These are phyloP conservation scores for Euwallacea fornicatus DNA, from an alignment of 1,140 invertebrate genomes.

Conservation along the genomic window DNA sequence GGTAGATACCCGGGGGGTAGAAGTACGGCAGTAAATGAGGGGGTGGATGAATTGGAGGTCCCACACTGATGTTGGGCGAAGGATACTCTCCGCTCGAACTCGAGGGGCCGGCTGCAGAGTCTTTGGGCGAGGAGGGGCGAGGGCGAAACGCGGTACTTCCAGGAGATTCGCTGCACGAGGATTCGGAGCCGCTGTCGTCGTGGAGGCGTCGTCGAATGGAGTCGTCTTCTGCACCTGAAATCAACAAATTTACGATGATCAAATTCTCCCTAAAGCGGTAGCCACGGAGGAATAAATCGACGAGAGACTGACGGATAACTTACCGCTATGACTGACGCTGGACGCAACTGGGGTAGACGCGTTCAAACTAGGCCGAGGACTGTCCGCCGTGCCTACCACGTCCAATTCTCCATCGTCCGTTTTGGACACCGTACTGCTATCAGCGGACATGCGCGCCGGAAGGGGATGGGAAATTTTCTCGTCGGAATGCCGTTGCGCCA, in stretches of 20 bases:
- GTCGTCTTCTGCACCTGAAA: constrained; percentile 50
- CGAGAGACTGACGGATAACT: constrained; percentile 8
- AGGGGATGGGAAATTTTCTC: constrained; percentile 55
- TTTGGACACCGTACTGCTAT: constrained; percentile 57
- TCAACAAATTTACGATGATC: neutral
- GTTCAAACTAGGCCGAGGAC: constrained; percentile 62
- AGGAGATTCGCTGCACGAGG: constrained; percentile 64
- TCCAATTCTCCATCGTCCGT: constrained; percentile 85
- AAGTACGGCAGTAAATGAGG: constrained; percentile 82
- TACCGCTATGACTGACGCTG: constrained; percentile 50
- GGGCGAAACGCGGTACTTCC: constrained; percentile 63
- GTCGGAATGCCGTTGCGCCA: constrained; percentile 66
- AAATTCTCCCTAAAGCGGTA: neutral
- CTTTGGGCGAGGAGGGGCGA: constrained; percentile 58
- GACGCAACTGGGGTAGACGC: constrained; percentile 46
- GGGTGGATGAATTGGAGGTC: constrained; percentile 83
- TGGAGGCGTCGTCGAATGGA: constrained; percentile 60
- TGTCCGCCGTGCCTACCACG: constrained; percentile 80
- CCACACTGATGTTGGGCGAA: constrained; percentile 82
- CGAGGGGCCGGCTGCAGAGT: constrained; percentile 56
- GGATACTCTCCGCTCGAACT: constrained; percentile 66
- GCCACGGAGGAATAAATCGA: neutral
- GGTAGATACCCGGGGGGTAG: constrained; percentile 84
- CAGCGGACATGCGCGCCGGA: constrained; percentile 53
- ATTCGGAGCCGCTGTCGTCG: constrained; percentile 67